These are phyloP conservation scores for Oncorhynchus mykiss DNA, from an alignment of 2,113 vertebrate species.

Conservation along the genomic window DNA sequence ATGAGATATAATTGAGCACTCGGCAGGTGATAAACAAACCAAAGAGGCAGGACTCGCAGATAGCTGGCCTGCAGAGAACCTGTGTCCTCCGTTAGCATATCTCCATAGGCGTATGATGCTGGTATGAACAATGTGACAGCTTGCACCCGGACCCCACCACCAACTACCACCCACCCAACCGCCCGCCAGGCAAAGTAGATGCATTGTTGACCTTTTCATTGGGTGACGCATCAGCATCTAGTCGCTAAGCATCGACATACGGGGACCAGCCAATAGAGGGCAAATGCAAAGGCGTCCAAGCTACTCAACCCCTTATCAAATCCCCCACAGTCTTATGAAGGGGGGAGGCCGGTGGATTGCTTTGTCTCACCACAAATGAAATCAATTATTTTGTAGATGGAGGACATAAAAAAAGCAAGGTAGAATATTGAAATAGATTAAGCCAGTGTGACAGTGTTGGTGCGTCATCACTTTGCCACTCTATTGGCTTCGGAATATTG, in stretches of 20 bases:
- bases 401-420: too few relatives aligned
- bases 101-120: background rate
- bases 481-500: background rate
- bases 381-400: too few relatives aligned
- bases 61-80: background rate
- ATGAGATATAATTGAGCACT: constrained; percentile 6
- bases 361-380: too few relatives aligned
- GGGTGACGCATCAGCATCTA: background rate
- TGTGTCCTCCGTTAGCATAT: background rate
- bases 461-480: constrained; percentile 3
- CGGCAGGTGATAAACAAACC: constrained; percentile 5
- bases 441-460: background rate
- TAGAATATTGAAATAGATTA: too few relatives aligned
- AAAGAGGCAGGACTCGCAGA: background rate
- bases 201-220: constrained; percentile 1
- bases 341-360: too few relatives aligned
- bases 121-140: background rate
- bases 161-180: background rate
- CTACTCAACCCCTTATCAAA: too few relatives aligned
- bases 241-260: background rate
- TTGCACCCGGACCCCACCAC: background rate
- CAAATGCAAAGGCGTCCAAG: background rate
- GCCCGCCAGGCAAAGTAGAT: background rate
- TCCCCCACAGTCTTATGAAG: too few relatives aligned
- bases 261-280: background rate